Evolutionary conservation across 2,797 vertebrate species (phyloP), one percentile per base, ranked within the genome.

Genomic region (Neopelma chrysocephalum): DNA sequence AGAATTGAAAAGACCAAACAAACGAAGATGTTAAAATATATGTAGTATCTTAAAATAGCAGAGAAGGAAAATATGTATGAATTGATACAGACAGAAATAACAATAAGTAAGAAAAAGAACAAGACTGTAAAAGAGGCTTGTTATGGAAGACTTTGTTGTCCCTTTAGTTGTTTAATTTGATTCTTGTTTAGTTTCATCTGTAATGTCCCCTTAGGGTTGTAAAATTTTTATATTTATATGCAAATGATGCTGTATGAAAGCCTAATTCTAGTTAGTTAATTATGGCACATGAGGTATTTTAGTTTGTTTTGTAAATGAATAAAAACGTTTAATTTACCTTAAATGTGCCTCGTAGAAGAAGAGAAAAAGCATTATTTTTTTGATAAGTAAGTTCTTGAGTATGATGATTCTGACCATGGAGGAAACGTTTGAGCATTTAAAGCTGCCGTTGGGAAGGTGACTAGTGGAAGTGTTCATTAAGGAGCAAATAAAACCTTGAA

Each of bases 401-500:
- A 16, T 93, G 93, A 69, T 90, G 56, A 38, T 89, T 85, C 78
- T 93, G 86, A 87, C 60, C 38, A 21, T 34, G 48, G 68, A 80
- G 64, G 57, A 82, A 58, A 92, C 2, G 2, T 90, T 19, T 68
- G 64, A 85, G 45, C 1, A 0, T 84, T 94, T 89, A 80, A 92
- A 93, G 64, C 91, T 94, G 95, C 93, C 7, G 0, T 73, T 93
- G 92, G 93, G 94, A 90, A 95, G 78, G 88, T 93, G 93, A 89
- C 88, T 93, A 69, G 61, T 94, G 80, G 56, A 93, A 92, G 65
- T 83, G 80, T 94, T 97, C 95, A 94, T 89, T 93, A 90, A 96
- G 85, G 76, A 96, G 76, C 87, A 94, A 96, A 70, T 93, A 94
- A 95, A 89, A 93, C 91, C 80, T 95, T 97, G 95, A 95, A 94